These are phyloP conservation scores for Apostichopus leukothele DNA, from an alignment of 53 echinoderm and acorn worm genomes.

Conservation along the genomic window DNA sequence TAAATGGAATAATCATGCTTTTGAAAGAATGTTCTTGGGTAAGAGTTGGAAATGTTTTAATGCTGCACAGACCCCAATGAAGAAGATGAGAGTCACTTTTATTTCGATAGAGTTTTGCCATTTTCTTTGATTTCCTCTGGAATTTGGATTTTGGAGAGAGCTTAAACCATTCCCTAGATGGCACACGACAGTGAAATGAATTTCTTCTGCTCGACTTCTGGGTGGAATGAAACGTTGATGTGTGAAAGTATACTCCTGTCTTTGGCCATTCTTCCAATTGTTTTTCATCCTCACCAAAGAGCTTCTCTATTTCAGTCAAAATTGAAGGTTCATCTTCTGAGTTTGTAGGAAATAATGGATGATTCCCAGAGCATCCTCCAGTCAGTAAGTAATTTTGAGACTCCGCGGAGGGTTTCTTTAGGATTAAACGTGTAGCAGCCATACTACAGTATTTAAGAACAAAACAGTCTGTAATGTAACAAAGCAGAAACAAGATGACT, in stretches of 20 bases:
- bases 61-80: slow-evolving; percentile 14
- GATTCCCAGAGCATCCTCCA: not conserved
- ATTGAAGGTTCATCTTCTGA: not conserved
- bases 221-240: not conserved
- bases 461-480: too few species aligned
- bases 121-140: slow-evolving; percentile 16
- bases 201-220: not conserved
- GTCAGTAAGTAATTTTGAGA: not conserved
- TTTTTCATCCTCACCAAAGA: slow-evolving; percentile 9
- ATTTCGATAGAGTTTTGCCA: slow-evolving; percentile 27
- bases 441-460: not conserved
- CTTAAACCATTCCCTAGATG: slow-evolving; percentile 38
- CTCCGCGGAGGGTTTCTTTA: not conserved
- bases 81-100: slow-evolving; percentile 34
- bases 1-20: not conserved
- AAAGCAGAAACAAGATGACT: too few species aligned
- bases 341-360: not conserved
- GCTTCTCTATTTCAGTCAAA: slow-evolving; percentile 4
- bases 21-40: not conserved
- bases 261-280: not conserved
- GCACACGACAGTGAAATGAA: slow-evolving; percentile 1
- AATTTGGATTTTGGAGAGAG: slow-evolving; percentile 44
- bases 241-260: too few species aligned
- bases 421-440: not conserved
- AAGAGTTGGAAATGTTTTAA: slow-evolving; percentile 8